Conservation (phyloP, 2,113 vertebrate genomes). For the Dasyprocta punctata region DNA sequence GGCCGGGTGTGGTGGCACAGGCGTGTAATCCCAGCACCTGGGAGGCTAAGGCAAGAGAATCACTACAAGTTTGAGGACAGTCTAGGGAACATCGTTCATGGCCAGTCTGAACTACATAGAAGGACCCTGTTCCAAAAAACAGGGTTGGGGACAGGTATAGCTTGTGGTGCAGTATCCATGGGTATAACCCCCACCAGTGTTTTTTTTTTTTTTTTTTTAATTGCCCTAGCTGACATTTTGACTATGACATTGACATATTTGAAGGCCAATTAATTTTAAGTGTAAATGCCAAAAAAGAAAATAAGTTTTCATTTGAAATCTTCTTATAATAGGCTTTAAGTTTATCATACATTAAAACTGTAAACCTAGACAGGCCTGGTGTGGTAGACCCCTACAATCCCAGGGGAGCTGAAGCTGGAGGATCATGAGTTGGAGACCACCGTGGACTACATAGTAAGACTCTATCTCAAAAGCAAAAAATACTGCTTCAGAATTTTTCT, state of each 20-base stretch:
- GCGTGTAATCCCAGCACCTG: neutral
- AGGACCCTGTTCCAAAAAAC: neutral
- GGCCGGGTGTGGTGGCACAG: neutral
- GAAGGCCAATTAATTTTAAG: constrained; percentile 46
- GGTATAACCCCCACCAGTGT: neutral
- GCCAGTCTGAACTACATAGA: neutral
- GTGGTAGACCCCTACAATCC: neutral
- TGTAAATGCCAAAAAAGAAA: neutral
- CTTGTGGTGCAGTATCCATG: neutral
- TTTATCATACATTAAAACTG: constrained; percentile 30
- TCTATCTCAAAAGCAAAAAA: neutral
- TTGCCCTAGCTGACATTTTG: neutral
- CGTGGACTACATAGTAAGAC: neutral
- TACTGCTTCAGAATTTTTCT: constrained; percentile 13
- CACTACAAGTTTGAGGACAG: neutral
- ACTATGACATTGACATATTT: constrained; percentile 4
- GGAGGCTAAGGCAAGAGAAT: neutral
- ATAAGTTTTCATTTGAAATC: neutral
- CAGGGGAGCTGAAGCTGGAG: neutral
- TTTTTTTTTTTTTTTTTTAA: neutral
- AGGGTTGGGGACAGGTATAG: neutral
- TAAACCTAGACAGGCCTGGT: neutral
- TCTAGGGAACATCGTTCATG: neutral
- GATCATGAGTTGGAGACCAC: neutral
- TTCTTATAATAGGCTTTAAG: neutral